A percentile compares a stretch with the other conserved stretches of the same genome.
Conservation (phyloP, 2,888 invertebrate species). For the Buathra laborator region DNA sequence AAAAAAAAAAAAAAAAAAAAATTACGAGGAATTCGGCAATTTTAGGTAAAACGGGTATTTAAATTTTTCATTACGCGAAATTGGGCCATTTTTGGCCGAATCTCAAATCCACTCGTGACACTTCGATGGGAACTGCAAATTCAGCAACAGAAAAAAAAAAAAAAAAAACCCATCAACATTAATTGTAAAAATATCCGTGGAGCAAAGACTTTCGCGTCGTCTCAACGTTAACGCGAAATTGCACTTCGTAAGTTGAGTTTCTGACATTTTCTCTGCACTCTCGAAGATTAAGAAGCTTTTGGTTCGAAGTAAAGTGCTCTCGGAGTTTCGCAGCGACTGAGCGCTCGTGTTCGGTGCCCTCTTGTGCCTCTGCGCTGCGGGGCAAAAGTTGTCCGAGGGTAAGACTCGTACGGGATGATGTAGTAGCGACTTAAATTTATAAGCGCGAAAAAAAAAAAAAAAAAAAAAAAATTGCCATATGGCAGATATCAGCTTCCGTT, state of each 20-base stretch:
- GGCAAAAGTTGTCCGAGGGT: background rate
- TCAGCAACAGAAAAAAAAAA: background rate
- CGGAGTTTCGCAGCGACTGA: background rate
- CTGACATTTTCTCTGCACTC: constrained; percentile 20
- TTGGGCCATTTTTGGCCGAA: background rate
- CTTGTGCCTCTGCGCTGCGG: background rate
- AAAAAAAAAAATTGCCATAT: constrained; percentile 20
- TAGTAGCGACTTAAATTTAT: background rate
- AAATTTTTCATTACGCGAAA: too few relatives aligned
- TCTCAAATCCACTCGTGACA: background rate
- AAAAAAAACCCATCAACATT: constrained; percentile 1
- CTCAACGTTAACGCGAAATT: constrained; percentile 38
- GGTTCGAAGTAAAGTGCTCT: constrained; percentile 10
- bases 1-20: too few relatives aligned
- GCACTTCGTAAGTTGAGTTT: constrained; percentile 29
- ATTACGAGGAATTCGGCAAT: too few relatives aligned
- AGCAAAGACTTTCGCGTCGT: background rate
- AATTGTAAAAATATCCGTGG: constrained; percentile 1
- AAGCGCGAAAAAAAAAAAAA: constrained; percentile 17
- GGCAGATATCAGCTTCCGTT: constrained; percentile 9
- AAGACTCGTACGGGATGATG: background rate
- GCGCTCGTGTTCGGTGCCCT: background rate
- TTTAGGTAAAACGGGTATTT: too few relatives aligned
- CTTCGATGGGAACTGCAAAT: background rate
- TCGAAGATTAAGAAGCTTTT: constrained; percentile 28